Percentiles rank a stretch among this genome's conserved stretches.
These are phyloP conservation scores for Tinamus major DNA, from an alignment of 2,797 vertebrate species.

Conservation along the genomic window DNA sequence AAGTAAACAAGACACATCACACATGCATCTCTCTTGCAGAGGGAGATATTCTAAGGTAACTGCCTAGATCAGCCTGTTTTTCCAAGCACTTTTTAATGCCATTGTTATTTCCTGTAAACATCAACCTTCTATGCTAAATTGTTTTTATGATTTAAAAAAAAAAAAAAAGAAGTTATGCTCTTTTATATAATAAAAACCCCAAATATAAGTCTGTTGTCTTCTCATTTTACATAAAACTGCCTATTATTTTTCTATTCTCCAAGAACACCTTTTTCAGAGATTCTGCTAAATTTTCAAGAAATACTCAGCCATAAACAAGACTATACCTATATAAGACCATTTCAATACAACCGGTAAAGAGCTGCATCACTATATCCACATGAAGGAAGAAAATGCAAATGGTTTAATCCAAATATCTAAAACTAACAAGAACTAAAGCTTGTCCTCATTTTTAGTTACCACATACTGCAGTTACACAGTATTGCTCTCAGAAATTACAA, in stretches of 20 bases:
- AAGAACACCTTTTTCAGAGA: neutral
- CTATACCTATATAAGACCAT: neutral
- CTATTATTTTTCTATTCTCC: neutral
- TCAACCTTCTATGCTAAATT: neutral
- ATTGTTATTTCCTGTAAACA: neutral
- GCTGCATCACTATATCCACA: neutral
- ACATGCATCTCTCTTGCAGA: conserved; percentile 14
- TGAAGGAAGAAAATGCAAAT: neutral
- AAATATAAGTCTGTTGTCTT: neutral
- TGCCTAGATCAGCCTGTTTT: conserved; percentile 10
- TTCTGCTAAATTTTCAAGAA: neutral
- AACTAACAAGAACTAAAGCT: neutral
- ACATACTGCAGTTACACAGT: neutral
- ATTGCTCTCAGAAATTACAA: neutral
- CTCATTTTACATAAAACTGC: neutral
- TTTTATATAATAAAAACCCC: neutral
- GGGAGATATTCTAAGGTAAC: conserved; percentile 8
- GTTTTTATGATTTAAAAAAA: neutral
- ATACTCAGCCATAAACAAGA: neutral
- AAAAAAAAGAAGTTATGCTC: neutral
- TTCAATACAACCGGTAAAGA: neutral
- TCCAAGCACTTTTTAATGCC: neutral
- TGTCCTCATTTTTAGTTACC: neutral
- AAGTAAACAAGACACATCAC: conserved; percentile 17
- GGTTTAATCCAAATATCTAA: neutral